Conservation (phyloP, 1,140 invertebrate species). For the Mizuhopecten yessoensis region DNA sequence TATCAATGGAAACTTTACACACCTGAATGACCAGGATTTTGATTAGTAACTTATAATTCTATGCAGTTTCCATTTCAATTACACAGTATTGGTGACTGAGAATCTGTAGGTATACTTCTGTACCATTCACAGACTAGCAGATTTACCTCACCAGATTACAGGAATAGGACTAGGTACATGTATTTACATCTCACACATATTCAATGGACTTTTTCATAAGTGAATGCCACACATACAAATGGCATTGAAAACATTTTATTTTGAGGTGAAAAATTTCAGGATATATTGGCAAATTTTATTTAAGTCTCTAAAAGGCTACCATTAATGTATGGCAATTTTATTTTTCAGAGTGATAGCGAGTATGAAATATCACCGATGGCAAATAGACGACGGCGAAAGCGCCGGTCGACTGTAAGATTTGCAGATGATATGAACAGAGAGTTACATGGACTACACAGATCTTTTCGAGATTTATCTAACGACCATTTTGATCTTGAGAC, state of each 20-base stretch:
- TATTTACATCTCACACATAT: not conserved
- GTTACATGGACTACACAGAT: conserved; percentile 79
- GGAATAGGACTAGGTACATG: too few species aligned
- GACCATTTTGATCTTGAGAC: conserved; percentile 79
- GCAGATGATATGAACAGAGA: conserved; percentile 81
- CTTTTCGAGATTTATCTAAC: conserved; percentile 78
- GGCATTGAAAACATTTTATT: too few species aligned
- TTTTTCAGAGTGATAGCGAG: conserved; percentile 77
- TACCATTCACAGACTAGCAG: not conserved
- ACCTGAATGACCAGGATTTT: not conserved
- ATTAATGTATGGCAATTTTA: conserved; percentile 41
- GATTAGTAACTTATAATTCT: not conserved
- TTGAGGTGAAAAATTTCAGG: too few species aligned
- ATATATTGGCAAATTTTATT: not conserved
- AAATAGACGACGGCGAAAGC: conserved; percentile 63
- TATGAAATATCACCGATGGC: conserved; percentile 72
- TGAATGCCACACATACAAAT: too few species aligned
- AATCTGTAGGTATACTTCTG: too few species aligned
- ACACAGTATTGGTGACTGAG: not conserved
- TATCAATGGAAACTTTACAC: not conserved
- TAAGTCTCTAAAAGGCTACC: not conserved
- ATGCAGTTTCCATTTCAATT: not conserved
- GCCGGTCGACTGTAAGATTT: conserved; percentile 79
- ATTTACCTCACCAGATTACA: too few species aligned
- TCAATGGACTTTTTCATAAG: too few species aligned